Evolutionary conservation across 2,113 vertebrate species (phyloP), one percentile per base, ranked within the genome.

Genomic region (Equus quagga): DNA sequence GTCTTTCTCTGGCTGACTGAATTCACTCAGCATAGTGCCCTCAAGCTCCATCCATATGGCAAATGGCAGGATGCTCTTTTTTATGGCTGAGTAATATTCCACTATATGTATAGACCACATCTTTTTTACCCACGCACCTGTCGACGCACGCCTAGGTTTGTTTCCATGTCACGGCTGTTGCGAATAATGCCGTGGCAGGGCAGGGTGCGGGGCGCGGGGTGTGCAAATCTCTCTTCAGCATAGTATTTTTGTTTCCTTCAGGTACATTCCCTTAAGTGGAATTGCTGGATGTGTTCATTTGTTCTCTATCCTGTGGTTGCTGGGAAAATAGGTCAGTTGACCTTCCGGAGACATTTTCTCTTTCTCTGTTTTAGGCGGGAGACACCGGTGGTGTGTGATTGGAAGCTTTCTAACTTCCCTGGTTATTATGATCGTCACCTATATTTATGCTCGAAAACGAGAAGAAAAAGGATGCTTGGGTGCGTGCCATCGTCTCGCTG

Each of bases 321-420:
- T n/a, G 51, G 2, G 4, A 1, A 8, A 1, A 58, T 2, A 18
- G 12, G 12, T 36, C 31, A 1, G 5, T 18, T 9, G 18, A 8
- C 65, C 69, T 41, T 15, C 10, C 15, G 0, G 46, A 54, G 24
- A 2, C 33, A 10, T 21, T 18, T 46, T 41, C 19, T 64, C 17
- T 19, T 46, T 26, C 31, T 8, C 33, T 28, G 6, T 17, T 51
- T 19, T 7, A 24, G 33, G 0, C 2, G 0, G 5, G 8, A 3
- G 2, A 8, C 3, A 8, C 51, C 3, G 0, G 28, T 23, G 0
- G 8, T 8, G 1, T 6, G 12, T 19, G 17, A 0, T 33, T 3
- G 1, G 14, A 5, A n/a, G 12, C 79, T 17, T 69, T n/a, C 31
- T 3, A n/a, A 6, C n/a, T 69, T 5, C 33, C 14, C 31, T 33